phyloP scores from a whole-genome alignment of 2,113 vertebrate species.

The Ageneiosus marmoratus region DNA sequence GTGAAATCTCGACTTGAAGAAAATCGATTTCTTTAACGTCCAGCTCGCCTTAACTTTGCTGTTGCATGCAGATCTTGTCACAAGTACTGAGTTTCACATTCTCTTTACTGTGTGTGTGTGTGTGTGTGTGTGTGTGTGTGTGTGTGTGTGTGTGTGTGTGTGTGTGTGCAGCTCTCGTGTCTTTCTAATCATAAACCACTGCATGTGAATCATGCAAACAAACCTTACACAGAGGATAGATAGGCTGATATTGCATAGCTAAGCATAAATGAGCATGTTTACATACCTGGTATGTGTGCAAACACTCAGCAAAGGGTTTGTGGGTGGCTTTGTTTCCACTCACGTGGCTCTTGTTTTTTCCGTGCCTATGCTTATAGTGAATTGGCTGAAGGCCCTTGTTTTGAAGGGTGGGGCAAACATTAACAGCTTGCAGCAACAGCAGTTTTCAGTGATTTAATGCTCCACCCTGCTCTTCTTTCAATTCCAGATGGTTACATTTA shows the following conservation, averaged over 20 bases:
- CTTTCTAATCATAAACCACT: neutral
- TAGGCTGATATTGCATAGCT: neutral
- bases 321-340: slow-evolving; percentile 12
- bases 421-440: slow-evolving; percentile 18
- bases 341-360: slow-evolving; percentile 1
- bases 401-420: neutral
- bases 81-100: neutral
- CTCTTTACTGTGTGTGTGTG: neutral
- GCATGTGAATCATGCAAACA: neutral
- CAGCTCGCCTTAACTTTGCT: slow-evolving; percentile 15
- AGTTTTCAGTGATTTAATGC: slow-evolving; percentile 7
- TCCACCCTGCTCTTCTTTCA: neutral
- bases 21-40: slow-evolving; percentile 42
- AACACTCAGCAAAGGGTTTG: neutral
- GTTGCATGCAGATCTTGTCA: slow-evolving; percentile 20
- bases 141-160: neutral
- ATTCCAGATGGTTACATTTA: neutral
- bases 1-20: neutral
- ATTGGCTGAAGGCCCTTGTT: slow-evolving; percentile 14
- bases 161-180: neutral
- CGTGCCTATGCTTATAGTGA: slow-evolving; percentile 23
- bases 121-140: neutral
- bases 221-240: neutral
- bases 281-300: slow-evolving; percentile 1
- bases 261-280: neutral